These are phyloP conservation scores for Choloepus didactylus DNA, from an alignment of 2,797 vertebrate species.

Conservation along the genomic window DNA sequence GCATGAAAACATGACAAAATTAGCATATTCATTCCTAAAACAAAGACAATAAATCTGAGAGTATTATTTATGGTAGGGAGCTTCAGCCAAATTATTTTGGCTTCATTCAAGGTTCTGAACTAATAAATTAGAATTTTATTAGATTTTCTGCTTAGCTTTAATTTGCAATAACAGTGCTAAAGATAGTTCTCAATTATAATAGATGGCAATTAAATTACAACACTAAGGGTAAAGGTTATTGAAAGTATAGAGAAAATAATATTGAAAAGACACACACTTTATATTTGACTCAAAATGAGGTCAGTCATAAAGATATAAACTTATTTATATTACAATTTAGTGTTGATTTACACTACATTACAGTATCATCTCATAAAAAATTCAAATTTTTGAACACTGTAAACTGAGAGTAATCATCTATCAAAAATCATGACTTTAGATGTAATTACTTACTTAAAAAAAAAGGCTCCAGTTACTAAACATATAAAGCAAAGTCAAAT, in stretches of 20 bases:
- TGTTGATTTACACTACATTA: neutral
- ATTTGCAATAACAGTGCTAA: neutral
- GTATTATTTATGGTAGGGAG: neutral
- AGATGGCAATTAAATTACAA: neutral
- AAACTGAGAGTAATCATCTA: neutral
- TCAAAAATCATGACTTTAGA: slow-evolving; percentile 30
- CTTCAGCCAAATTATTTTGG: neutral
- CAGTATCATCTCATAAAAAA: neutral
- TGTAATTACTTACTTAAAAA: neutral
- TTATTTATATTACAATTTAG: neutral
- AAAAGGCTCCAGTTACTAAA: slow-evolving; percentile 46
- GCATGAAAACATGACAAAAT: slow-evolving; percentile 37
- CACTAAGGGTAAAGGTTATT: neutral
- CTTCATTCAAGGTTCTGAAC: neutral
- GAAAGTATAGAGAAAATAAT: neutral
- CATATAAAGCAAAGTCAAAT: slow-evolving; percentile 28
- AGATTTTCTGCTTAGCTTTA: slow-evolving; percentile 41
- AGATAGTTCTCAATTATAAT: neutral
- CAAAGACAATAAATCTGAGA: neutral
- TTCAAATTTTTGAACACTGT: slow-evolving; percentile 12
- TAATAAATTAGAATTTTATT: neutral
- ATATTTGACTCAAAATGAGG: slow-evolving; percentile 8
- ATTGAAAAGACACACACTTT: slow-evolving; percentile 20
- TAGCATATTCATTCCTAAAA: slow-evolving; percentile 27
- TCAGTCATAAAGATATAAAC: slow-evolving; percentile 11